Conservation (phyloP, 2,888 invertebrate species). For the Xanthostigma xanthostigma region DNA sequence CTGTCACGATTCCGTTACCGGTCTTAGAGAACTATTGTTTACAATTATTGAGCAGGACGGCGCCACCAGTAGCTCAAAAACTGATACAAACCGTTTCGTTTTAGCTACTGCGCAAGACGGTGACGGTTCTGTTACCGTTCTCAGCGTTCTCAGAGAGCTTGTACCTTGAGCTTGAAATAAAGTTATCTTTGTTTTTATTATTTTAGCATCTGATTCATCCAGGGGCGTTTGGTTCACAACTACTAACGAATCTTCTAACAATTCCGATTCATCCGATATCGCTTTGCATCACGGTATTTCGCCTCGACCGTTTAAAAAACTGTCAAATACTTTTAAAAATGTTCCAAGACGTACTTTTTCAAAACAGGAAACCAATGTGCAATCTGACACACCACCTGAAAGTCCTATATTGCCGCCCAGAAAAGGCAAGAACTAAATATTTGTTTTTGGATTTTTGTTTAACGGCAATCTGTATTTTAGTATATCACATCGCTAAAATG, state of each 20-base stretch:
- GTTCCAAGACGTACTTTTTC: slow-evolving; percentile 24
- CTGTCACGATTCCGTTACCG: too few relatives aligned
- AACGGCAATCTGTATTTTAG: too few relatives aligned
- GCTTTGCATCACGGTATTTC: slow-evolving; percentile 36
- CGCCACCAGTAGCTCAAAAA: too few relatives aligned
- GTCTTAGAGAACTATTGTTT: too few relatives aligned
- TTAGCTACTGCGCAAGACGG: too few relatives aligned
- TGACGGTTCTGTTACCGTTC: too few relatives aligned
- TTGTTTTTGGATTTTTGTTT: too few relatives aligned
- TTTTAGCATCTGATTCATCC: slow-evolving; percentile 20
- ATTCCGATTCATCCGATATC: slow-evolving; percentile 20
- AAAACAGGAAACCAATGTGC: slow-evolving; percentile 19
- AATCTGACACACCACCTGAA: slow-evolving; percentile 26
- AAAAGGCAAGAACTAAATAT: slow-evolving; percentile 9
- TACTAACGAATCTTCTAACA: slow-evolving; percentile 22
- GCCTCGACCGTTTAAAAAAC: slow-evolving; percentile 53
- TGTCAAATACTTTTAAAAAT: slow-evolving; percentile 29
- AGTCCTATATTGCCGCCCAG: slow-evolving; percentile 25
- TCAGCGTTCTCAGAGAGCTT: too few relatives aligned
- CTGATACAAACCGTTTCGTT: too few relatives aligned
- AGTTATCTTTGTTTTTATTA: slow-evolving; percentile 13
- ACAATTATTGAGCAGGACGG: too few relatives aligned
- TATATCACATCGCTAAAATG: too few relatives aligned
- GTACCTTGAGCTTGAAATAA: too few relatives aligned
- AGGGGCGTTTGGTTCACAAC: slow-evolving; percentile 27